Base-by-base conservation (phyloP, 2,797 vertebrate genomes). In the Chelon labrosus region DNA sequence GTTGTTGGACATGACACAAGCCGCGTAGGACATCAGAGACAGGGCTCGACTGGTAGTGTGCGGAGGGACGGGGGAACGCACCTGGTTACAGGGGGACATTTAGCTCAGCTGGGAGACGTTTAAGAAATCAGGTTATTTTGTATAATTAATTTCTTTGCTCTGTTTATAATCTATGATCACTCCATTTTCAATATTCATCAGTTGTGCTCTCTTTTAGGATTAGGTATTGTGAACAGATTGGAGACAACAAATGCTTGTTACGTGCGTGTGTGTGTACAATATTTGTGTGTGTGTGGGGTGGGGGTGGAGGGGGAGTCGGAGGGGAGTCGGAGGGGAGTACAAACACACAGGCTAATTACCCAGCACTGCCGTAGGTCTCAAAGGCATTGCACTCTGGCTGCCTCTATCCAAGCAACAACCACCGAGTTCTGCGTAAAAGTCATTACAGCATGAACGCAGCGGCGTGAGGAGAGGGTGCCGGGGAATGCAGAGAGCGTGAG, bases 1-100 rank as follows among this genome's bases (percentile, higher is more conserved):
- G 90, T 92, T 92, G 94, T 94, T 84, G 91, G 93, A 95, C 93
- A 95, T 95, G 92, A 94, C 93, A 94, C 89, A 89, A 92, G 92
- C 87, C 11, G 89, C 73, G 86, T 89, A 87, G 93, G 95, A 92
- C 73, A 61, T 60, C 54, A 16, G 72, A 94, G 91, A 92, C 85
- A 1, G 52, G 46, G 5, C 35, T 51, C 31, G 47, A 71, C 70
- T 72, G 62, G 51, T 62, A 2, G 16, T 69, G 73, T 58, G 7
- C 60, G 42, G 79, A 77, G 74, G 63, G 51, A 2, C 2, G 22
- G 35, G 50, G 70, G 22, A 51, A n/a, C 14, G 70, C 76, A 69
- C 66, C 78, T 78, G 53, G 16, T 70, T 70, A 47, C 39, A 19
- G 8, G 4, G 13, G 42, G 53, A 49, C 46, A 17, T 57, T 57